These are phyloP conservation scores for Strigops habroptila DNA, from an alignment of 2,113 vertebrate species.

Conservation along the genomic window DNA sequence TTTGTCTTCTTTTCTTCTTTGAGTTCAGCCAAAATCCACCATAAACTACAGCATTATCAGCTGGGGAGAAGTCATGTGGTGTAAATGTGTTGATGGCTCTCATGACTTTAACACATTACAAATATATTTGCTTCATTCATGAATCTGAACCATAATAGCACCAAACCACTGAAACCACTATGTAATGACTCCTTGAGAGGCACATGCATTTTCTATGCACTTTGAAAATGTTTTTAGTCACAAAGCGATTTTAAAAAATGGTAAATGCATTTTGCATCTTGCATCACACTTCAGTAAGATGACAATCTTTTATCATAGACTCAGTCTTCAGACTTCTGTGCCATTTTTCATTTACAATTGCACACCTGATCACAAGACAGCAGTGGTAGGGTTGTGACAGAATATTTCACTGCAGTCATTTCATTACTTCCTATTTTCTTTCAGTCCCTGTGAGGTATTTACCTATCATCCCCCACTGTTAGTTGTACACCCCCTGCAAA, in stretches of 20 bases:
- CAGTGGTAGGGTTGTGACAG: background rate
- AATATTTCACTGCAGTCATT: background rate
- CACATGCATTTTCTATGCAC: background rate
- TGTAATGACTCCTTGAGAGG: background rate
- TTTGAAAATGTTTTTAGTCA: background rate
- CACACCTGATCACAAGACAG: background rate
- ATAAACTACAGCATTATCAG: background rate
- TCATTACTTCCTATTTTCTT: background rate
- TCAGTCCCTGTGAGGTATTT: background rate
- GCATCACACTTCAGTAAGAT: background rate
- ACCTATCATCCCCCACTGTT: background rate
- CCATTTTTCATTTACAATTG: background rate
- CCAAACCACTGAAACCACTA: background rate
- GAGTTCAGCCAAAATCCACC: conserved; percentile 47
- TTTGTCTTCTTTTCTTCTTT: background rate
- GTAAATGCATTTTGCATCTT: background rate
- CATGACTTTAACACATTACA: background rate
- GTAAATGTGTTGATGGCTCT: conserved; percentile 3
- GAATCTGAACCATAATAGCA: background rate
- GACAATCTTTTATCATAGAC: background rate
- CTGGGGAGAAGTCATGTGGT: background rate
- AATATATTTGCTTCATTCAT: background rate
- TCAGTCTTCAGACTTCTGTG: background rate
- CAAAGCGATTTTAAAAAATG: background rate
- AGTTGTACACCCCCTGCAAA: background rate